Evolutionary conservation across 2,888 invertebrate genomes (phyloP), one percentile per base, ranked within the genome.

Genomic region (Neocrepidodera transversa): DNA sequence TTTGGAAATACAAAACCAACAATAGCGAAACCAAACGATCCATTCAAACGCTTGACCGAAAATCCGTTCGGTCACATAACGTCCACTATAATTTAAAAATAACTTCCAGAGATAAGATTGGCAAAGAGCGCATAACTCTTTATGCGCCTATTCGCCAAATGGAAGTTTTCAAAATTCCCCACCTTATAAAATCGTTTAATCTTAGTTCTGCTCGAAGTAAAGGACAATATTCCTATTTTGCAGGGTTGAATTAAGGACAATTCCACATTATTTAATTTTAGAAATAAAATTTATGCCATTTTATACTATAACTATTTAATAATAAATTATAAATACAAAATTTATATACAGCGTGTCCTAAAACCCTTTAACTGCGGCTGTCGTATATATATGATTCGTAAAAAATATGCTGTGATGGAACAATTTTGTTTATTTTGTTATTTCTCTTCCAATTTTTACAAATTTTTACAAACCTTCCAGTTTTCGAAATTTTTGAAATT

Each of bases 51-150:
- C 64, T 64, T 57, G 61, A 61, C 64, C 64, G 49, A 38, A 50
- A 55, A 47, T 63, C n/a, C 64, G 56, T 63, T 67, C 52, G 67
- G 66, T 67, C 60, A 64, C 60, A 62, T 67, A 66, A 68, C 66
- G 61, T 51, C 63, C 65, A 63, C 67, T 64, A 54, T 67, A 66
- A 62, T 62, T 60, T 60, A 54, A 51, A 60, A 58, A 64, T 67
- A 67, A 68, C 60, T 68, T 62, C 60, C 40, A 50, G 57, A 64
- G 68, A 69, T 69, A 68, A 68, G 69, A 64, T 61, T 61, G 43
- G 52, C 45, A 57, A 64, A 61, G 64, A 61, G 43, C 51, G 56
- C 55, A 56, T 58, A 61, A 56, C 36, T 45, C 45, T 58, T 63
- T 58, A 58, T 50, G 50, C 38, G 55, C 55, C 54, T 58, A 63